Evolutionary conservation across 2,888 invertebrate species (phyloP), one percentile per base, ranked within the genome.

Genomic region (Euplexia lucipara): DNA sequence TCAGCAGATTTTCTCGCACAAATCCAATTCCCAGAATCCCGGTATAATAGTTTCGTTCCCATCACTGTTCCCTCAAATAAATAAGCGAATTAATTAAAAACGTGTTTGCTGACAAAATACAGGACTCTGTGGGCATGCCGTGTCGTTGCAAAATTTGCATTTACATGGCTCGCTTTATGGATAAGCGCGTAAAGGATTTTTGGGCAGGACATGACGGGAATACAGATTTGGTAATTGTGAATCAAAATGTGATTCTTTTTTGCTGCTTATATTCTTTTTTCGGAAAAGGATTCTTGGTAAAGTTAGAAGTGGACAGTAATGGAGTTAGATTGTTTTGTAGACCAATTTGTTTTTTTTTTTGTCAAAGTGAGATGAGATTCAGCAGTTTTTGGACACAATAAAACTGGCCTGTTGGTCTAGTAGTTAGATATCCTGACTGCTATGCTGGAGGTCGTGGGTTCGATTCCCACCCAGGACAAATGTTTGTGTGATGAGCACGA

Each of bases 51-150:
- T 58, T 12, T 4, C 16, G 30, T 56, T 44, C 49, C 56, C 80
- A 77, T 75, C 81, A 72, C 81, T 76, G 20, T 39, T 63, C 73
- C 58, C 70, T 70, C 82, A 86, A 87, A 91, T 87, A 90, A 91
- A 91, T 90, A 89, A 89, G 87, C 79, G 88, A 87, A 91, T 92
- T 92, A 92, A 92, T 92, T 92, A 92, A 92, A 91, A 91, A 88
- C 87, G 82, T 91, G 91, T 92, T 91, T 86, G 85, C 86, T 87
- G 88, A 88, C 91, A 88, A 88, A 88, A 90, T 87, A 90, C 87
- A 88, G 85, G 65, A 66, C 59, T 76, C 58, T 68, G 73, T 60
- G 61, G 69, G 67, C 70, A 66, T 59, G 70, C 62, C 69, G 81
- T 70, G 81, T 69, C 67, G 78, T 45, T 75, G 73, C 66, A 68